phyloP scores from a whole-genome alignment of 1,140 invertebrate genomes.

The Meloidogyne chitwoodi region DNA sequence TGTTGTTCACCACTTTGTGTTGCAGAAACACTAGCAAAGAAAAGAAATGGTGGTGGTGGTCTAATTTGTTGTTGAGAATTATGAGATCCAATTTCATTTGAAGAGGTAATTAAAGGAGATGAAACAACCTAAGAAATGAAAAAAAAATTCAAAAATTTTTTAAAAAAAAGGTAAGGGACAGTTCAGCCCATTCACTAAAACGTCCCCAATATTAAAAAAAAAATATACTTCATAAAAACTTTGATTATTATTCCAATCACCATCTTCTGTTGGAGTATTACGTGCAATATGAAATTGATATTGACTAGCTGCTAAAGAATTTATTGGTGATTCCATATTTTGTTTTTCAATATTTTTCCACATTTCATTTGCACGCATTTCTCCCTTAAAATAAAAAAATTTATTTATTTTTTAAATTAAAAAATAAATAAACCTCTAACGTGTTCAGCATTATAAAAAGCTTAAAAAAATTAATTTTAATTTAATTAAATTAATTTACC shows the following conservation, averaged over 20 bases:
- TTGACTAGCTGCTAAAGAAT: neutral
- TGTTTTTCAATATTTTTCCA: neutral
- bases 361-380: neutral
- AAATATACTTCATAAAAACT: neutral
- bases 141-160: no score
- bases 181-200: no score
- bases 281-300: neutral
- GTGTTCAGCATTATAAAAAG: constrained; percentile 73
- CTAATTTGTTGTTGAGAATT: neutral
- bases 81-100: neutral
- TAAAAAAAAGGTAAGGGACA: no score
- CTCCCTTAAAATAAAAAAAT: neutral
- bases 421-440: constrained; percentile 67
- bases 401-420: neutral
- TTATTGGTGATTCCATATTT: neutral
- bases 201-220: neutral
- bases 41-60: neutral
- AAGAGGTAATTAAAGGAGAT: neutral
- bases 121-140: neutral
- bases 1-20: neutral
- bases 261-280: neutral
- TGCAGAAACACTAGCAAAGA: neutral
- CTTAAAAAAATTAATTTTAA: constrained; percentile 63
- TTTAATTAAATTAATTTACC: neutral
- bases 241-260: neutral